Evolutionary conservation across 2,797 vertebrate species (phyloP), one percentile per base, ranked within the genome.

Genomic region (Esox masquinongy): DNA sequence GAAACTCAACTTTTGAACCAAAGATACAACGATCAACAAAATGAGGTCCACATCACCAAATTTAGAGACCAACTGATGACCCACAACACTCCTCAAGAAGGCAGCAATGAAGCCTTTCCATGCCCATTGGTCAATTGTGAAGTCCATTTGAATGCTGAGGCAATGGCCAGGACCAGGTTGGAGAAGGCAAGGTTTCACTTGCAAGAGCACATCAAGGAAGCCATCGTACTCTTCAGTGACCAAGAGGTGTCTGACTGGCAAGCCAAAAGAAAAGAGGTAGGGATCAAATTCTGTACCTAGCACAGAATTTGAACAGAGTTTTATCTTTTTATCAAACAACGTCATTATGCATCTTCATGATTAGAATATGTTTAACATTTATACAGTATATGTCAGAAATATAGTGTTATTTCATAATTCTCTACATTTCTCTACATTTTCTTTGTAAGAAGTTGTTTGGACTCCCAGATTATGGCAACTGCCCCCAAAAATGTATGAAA

Each of bases 251-350:
- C 90, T 0, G 80, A 90, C 68, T 88, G 90, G 12, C 88, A 93
- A 73, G 82, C 91, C 82, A 90, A 92, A 73, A 95, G 86, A 86
- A 96, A 95, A 1, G 91, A 97, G 96, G 97, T 97, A 69, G 83
- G 2, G n/a, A n/a, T n/a, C n/a, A n/a, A n/a, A n/a, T n/a, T n/a
- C n/a, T n/a, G n/a, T n/a, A n/a, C n/a, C n/a, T 0, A 15, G 29
- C 26, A 16, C 47, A 73, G 47, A 12, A 49, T 49, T 49, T 49
- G 11, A 49, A 50, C 0, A 16, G 2, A 50, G 5, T 64, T 63
- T 19, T 15, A 39, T 6, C 69, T 24, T 9, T 39, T n/a, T 69
- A 16, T 82, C 29, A 36, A 63, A 47, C 14, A 26, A 8, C 24
- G 51, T 17, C 50, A 51, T 51, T 51, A n/a, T 51, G 16, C 16